Percentiles rank a stretch among this genome's conserved stretches.
phyloP scores from a whole-genome alignment of 1,140 invertebrate species.

The Drosophila asahinai region DNA sequence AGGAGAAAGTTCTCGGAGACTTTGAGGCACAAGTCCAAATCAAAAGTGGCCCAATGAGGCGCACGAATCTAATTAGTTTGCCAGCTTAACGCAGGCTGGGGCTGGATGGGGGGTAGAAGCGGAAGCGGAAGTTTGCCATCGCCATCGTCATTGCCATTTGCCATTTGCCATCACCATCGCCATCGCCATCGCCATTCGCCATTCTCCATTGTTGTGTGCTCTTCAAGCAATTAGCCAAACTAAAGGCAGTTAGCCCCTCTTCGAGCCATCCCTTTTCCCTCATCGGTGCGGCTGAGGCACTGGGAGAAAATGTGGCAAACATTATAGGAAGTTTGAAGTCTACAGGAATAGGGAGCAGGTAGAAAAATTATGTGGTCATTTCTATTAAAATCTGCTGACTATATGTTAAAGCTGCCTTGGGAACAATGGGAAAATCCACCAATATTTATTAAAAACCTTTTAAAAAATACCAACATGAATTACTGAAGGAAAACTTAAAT shows the following conservation, averaged over 20 bases:
- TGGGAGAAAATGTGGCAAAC: constrained; percentile 1
- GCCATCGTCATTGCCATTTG: constrained; percentile 34
- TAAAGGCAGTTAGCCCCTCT: constrained; percentile 31
- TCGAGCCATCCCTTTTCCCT: background rate
- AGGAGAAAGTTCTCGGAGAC: constrained; percentile 22
- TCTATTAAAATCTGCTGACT: too few species aligned
- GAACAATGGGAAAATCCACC: too few species aligned
- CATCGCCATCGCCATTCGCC: constrained; percentile 33
- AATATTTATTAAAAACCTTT: too few species aligned
- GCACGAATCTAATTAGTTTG: constrained; percentile 81
- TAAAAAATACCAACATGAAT: too few species aligned
- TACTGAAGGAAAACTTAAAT: too few species aligned
- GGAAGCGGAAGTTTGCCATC: constrained; percentile 70
- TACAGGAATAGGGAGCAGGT: background rate
- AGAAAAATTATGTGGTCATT: too few species aligned
- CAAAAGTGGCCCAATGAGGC: constrained; percentile 79
- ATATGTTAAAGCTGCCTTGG: too few species aligned
- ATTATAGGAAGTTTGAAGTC: background rate
- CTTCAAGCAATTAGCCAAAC: constrained; percentile 77
- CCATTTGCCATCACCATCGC: constrained; percentile 30
- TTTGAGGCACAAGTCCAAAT: constrained; percentile 52
- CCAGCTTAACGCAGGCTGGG: constrained; percentile 30
- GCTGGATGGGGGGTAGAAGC: constrained; percentile 3
- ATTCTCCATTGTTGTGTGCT: constrained; percentile 59
- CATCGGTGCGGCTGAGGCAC: background rate